Conservation (phyloP, 35 echinoderm and acorn worm genomes). For the Heliocidaris erythrogramma region DNA sequence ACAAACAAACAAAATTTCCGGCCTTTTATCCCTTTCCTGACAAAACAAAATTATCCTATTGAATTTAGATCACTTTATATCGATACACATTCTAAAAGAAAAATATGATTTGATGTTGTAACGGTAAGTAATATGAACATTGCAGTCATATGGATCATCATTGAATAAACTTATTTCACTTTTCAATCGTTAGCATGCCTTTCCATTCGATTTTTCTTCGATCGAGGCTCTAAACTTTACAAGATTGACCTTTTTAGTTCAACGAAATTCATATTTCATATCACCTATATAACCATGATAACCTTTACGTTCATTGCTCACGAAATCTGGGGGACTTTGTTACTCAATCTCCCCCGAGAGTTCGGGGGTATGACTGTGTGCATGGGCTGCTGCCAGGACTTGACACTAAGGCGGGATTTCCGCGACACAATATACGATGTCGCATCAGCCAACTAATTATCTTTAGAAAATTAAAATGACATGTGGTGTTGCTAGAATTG, state of each 20-base stretch:
- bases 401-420: slow-evolving; percentile 6
- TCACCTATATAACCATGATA: neutral
- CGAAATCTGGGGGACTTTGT: neutral
- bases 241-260: neutral
- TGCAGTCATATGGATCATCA: neutral
- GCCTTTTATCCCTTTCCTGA: too few species aligned
- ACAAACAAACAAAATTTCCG: too few species aligned
- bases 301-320: neutral
- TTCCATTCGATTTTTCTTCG: neutral
- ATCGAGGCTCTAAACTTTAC: too few species aligned
- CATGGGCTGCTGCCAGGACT: neutral
- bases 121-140: neutral
- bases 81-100: too few species aligned
- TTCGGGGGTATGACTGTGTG: neutral
- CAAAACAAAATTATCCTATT: neutral
- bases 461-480: slow-evolving; percentile 12
- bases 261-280: neutral
- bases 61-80: neutral
- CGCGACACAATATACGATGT: slow-evolving; percentile 8
- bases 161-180: neutral
- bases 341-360: neutral
- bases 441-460: neutral
- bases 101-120: neutral
- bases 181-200: neutral
- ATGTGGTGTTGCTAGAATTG: neutral